Evolutionary conservation across 2,113 vertebrate species (phyloP).

Genomic region (Glareola pratincola): DNA sequence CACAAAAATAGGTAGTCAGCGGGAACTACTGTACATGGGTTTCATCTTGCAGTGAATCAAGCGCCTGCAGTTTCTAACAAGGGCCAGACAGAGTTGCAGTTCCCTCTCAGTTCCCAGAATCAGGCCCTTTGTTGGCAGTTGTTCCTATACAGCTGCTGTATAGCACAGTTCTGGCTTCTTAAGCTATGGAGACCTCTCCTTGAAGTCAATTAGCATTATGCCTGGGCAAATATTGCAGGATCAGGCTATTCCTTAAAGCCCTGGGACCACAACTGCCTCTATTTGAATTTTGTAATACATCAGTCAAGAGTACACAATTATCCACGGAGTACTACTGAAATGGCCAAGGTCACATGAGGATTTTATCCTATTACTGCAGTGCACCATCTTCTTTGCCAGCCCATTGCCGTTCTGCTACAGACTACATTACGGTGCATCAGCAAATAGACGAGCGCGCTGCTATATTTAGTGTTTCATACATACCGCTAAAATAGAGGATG

Average conservation of each 20-base stretch:
- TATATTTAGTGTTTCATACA: conserved; percentile 57
- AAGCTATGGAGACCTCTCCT: background rate
- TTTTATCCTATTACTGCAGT: conserved; percentile 57
- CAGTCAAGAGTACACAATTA: background rate
- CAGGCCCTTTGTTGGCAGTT: background rate
- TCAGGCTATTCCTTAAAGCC: background rate
- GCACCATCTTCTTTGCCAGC: conserved; percentile 59
- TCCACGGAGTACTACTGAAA: background rate
- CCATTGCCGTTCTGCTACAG: conserved; percentile 27
- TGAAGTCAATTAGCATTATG: background rate
- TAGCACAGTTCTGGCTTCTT: background rate
- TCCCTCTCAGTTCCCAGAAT: background rate
- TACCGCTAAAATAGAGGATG: conserved; percentile 23
- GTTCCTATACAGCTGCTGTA: background rate
- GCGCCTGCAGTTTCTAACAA: background rate
- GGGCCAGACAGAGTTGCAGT: background rate
- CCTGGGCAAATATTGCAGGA: background rate
- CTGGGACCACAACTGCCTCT: background rate
- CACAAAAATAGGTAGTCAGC: background rate
- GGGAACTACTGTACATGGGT: background rate
- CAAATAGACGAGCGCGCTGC: background rate
- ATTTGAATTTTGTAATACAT: background rate
- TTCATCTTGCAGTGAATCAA: background rate
- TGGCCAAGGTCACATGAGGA: conserved; percentile 46
- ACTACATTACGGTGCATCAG: conserved; percentile 64